Conservation (phyloP, 2,113 vertebrate species). For the Sitta europaea region DNA sequence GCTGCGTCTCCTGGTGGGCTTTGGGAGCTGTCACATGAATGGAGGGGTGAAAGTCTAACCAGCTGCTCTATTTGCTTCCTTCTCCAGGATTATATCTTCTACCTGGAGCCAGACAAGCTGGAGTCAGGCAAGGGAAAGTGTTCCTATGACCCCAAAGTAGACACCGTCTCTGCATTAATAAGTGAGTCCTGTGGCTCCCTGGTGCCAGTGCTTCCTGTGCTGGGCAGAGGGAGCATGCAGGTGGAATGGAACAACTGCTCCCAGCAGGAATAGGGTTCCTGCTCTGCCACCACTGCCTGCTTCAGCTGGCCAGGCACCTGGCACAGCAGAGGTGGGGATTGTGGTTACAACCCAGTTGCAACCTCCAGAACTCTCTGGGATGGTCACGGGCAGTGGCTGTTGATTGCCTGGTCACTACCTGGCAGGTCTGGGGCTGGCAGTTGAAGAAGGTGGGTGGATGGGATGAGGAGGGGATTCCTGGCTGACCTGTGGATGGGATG, state of each 20-base stretch:
- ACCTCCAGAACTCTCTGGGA: neutral
- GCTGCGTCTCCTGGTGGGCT: neutral
- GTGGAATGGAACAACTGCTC: neutral
- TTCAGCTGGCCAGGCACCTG: neutral
- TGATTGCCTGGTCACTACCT: neutral
- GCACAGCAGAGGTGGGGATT: neutral
- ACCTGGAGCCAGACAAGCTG: conserved; percentile 92
- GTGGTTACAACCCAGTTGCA: neutral
- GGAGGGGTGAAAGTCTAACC: neutral
- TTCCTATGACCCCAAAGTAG: conserved; percentile 96
- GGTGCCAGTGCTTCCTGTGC: accelerated
- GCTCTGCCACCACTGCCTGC: neutral
- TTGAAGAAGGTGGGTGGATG: neutral
- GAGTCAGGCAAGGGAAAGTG: conserved; percentile 99
- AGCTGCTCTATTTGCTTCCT: neutral
- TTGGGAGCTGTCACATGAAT: neutral
- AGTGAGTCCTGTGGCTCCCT: conserved; percentile 79
- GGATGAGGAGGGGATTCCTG: neutral
- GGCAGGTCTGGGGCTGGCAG: neutral
- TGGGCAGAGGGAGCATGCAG: neutral
- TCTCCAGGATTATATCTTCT: conserved; percentile 93
- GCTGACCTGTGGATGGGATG: neutral
- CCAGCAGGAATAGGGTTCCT: neutral
- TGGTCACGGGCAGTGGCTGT: neutral
- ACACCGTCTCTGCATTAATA: conserved; percentile 94